These are phyloP conservation scores for Lepeophtheirus salmonis DNA, from an alignment of 1,140 invertebrate species.

Conservation along the genomic window DNA sequence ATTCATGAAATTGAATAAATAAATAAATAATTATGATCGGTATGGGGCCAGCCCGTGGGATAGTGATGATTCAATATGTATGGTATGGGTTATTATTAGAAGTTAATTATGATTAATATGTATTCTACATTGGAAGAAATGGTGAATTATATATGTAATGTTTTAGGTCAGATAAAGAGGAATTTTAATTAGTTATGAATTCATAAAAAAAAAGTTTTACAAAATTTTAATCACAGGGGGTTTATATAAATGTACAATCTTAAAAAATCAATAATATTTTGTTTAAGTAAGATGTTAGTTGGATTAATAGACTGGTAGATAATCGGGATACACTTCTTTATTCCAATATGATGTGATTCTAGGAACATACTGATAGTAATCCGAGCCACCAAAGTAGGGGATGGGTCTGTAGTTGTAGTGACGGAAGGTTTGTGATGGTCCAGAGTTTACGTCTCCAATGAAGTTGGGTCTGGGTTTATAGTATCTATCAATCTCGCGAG, in stretches of 20 bases:
- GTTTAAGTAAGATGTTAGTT: not conserved
- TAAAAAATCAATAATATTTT: not conserved
- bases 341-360: not conserved
- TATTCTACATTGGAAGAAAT: too few species aligned
- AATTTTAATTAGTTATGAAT: too few species aligned
- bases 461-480: constrained; percentile 13
- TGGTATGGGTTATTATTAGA: too few species aligned
- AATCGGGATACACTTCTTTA: not conserved
- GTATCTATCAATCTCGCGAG: constrained; percentile 16
- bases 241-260: not conserved
- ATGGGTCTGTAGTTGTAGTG: constrained; percentile 17
- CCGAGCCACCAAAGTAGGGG: constrained; percentile 17
- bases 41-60: too few species aligned
- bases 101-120: too few species aligned
- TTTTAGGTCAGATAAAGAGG: not conserved
- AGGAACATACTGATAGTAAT: constrained; percentile 16
- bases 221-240: not conserved
- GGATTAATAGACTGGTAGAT: not conserved
- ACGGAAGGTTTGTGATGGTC: constrained; percentile 5
- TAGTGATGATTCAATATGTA: too few species aligned
- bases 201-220: too few species aligned
- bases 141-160: not conserved
- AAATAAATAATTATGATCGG: too few species aligned
- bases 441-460: constrained; percentile 15
- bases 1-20: too few species aligned